These are phyloP conservation scores for Pristionchus maxplancki DNA, from an alignment of 2,888 invertebrate species.

Conservation along the genomic window DNA sequence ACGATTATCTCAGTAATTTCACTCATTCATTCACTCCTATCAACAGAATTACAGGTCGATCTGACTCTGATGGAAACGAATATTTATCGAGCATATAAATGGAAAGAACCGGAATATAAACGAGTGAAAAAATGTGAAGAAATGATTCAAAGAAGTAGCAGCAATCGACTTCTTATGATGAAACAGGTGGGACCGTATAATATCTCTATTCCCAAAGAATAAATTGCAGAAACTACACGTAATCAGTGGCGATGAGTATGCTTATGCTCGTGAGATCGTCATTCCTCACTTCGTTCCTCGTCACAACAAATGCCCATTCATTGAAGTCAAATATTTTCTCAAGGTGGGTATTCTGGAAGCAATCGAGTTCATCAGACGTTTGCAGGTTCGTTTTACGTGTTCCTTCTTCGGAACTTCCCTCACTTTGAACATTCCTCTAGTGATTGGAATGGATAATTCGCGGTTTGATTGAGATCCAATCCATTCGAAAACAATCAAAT, in stretches of 20 bases:
- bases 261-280: neutral
- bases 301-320: neutral
- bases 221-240: neutral
- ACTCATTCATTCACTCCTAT: neutral
- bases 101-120: neutral
- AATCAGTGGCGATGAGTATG: neutral
- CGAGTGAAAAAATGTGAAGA: neutral
- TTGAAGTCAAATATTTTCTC: neutral
- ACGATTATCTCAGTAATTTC: neutral
- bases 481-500: neutral
- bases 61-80: neutral
- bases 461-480: neutral
- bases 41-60: neutral
- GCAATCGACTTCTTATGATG: neutral
- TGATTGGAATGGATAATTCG: neutral
- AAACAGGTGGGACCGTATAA: neutral
- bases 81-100: neutral
- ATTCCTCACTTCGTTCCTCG: neutral
- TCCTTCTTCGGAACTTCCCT: neutral
- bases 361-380: neutral
- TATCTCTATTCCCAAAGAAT: neutral
- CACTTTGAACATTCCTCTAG: neutral
- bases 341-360: neutral
- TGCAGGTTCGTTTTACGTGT: neutral
- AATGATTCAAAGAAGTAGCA: neutral